Evolutionary conservation across 2,797 vertebrate genomes (phyloP).

Genomic region (Falco peregrinus): DNA sequence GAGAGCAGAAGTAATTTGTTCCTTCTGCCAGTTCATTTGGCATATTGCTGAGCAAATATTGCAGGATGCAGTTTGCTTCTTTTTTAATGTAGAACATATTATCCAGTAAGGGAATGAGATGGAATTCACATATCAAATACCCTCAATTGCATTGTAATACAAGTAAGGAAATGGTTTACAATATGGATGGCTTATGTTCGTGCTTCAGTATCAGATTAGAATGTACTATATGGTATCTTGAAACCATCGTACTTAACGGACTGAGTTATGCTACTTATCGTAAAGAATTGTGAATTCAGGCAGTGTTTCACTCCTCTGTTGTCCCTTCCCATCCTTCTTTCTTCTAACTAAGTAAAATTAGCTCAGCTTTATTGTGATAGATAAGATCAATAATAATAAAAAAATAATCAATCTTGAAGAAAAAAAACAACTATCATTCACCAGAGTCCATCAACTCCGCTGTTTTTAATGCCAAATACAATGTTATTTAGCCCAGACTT

Average conservation of each 20-base stretch:
- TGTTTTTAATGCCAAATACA: background rate
- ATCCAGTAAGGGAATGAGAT: conserved; percentile 13
- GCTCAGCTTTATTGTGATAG: conserved; percentile 16
- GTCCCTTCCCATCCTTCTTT: conserved; percentile 12
- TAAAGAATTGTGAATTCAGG: conserved; percentile 42
- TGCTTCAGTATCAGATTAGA: conserved; percentile 30
- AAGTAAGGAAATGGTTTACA: conserved; percentile 27
- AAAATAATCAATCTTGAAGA: background rate
- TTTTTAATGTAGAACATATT: conserved; percentile 47
- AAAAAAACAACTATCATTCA: background rate
- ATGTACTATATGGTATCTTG: background rate
- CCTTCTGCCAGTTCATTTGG: conserved; percentile 48
- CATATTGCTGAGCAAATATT: conserved; percentile 49
- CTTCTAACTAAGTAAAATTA: conserved; percentile 33
- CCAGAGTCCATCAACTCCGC: background rate
- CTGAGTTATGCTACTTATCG: conserved; percentile 56
- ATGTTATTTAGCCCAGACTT: background rate
- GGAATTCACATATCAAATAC: conserved; percentile 34
- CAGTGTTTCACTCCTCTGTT: conserved; percentile 28
- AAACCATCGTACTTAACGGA: conserved; percentile 50
- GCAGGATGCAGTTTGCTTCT: conserved; percentile 27
- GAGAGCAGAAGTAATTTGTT: conserved; percentile 42
- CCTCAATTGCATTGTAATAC: background rate
- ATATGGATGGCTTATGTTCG: background rate
- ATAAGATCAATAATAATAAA: background rate